Conservation (phyloP, 2,113 vertebrate genomes). For the Dicerorhinus sumatrensis region DNA sequence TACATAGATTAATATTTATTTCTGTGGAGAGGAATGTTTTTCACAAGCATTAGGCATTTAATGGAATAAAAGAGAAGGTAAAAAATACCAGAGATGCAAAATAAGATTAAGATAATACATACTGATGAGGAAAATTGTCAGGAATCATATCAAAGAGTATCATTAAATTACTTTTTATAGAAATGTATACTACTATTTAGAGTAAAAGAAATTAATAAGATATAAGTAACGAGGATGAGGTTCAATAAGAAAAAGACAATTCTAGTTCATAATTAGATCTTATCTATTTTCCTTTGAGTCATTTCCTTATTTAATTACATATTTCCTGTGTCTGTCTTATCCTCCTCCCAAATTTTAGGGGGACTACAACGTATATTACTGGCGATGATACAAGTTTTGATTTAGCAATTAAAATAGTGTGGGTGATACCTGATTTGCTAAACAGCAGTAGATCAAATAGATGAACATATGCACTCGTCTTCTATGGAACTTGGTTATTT, state of each 20-base stretch:
- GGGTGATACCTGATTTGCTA: not conserved
- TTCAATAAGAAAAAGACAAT: not conserved
- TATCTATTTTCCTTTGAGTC: not conserved
- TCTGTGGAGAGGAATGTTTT: constrained; percentile 33
- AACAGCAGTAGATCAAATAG: not conserved
- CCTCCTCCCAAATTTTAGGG: not conserved
- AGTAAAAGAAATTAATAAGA: not conserved
- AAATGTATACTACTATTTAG: not conserved
- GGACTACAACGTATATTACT: not conserved
- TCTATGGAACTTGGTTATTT: not conserved
- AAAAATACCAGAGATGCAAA: constrained; percentile 39
- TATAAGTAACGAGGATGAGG: not conserved
- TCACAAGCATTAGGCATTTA: constrained; percentile 40
- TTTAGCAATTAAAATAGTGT: not conserved
- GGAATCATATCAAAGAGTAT: constrained; percentile 13
- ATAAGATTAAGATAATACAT: constrained; percentile 56
- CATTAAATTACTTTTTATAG: constrained; percentile 9
- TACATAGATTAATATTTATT: constrained; percentile 60
- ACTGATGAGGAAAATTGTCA: not conserved
- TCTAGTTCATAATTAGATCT: not conserved
- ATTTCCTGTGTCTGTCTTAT: not conserved
- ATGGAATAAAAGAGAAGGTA: not conserved
- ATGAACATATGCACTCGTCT: not conserved
- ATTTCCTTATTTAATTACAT: not conserved
- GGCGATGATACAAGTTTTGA: not conserved